These are phyloP conservation scores for Linurgus olivaceus DNA, from an alignment of 2,797 vertebrate genomes.

Conservation along the genomic window DNA sequence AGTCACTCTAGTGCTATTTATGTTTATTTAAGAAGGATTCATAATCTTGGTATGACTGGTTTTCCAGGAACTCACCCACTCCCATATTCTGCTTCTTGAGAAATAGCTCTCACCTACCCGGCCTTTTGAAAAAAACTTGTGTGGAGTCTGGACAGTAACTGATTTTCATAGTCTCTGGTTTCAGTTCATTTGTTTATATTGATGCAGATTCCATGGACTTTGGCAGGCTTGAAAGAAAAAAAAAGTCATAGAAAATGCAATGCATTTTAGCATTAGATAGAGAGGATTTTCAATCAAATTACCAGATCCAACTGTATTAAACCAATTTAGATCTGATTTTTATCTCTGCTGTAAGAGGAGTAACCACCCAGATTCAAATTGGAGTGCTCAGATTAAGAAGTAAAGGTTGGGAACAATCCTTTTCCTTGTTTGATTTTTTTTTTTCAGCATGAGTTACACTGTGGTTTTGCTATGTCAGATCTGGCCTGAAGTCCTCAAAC, in stretches of 20 bases:
- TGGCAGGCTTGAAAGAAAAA: background rate
- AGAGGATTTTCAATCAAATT: background rate
- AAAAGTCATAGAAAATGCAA: background rate
- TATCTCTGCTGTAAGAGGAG: background rate
- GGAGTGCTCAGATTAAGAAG: background rate
- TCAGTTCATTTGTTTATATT: slow-evolving; percentile 17
- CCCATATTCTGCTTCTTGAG: background rate
- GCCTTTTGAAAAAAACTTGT: background rate
- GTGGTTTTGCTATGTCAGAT: background rate
- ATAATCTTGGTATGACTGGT: background rate
- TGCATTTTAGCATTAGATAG: background rate
- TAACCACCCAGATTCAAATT: background rate
- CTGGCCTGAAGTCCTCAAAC: background rate
- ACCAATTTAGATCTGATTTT: background rate
- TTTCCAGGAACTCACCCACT: background rate
- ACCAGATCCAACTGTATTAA: background rate
- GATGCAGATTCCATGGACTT: background rate
- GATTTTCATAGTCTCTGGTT: slow-evolving; percentile 21
- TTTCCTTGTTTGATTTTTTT: background rate
- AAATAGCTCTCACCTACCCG: background rate
- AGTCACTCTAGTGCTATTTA: background rate
- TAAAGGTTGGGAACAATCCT: background rate
- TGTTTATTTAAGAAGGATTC: background rate
- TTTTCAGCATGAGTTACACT: background rate
- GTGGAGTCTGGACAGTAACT: background rate